Conservation (phyloP, 2,113 vertebrate species). For the Choloepus hoffmanni region DNA sequence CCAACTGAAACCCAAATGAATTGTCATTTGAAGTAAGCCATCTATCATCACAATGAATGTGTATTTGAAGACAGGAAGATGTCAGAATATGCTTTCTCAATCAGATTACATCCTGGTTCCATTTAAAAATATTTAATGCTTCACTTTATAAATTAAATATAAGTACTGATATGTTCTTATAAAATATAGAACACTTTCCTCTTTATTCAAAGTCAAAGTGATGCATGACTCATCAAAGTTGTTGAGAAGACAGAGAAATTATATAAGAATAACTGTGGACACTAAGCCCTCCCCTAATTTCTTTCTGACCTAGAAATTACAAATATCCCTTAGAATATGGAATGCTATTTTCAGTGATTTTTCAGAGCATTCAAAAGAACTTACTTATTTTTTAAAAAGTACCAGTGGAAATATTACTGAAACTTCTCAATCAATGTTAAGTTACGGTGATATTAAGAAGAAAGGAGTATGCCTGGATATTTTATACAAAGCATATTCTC, state of each 20-base stretch:
- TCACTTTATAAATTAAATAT: slow-evolving; percentile 61
- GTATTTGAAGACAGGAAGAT: slow-evolving; percentile 11
- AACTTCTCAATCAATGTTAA: background rate
- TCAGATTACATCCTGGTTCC: background rate
- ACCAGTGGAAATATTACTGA: background rate
- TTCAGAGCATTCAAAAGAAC: background rate
- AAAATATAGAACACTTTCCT: slow-evolving; percentile 6
- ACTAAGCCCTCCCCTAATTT: background rate
- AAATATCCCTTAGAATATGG: background rate
- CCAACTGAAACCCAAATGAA: slow-evolving; percentile 2
- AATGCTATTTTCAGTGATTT: background rate
- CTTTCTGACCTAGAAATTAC: slow-evolving; percentile 42
- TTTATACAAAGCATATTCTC: background rate
- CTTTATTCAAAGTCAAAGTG: slow-evolving; percentile 27
- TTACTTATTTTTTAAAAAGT: background rate
- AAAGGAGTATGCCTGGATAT: background rate
- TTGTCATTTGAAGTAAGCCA: slow-evolving; percentile 31
- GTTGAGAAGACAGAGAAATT: background rate
- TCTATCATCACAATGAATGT: background rate
- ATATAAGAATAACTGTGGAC: background rate
- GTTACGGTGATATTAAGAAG: background rate
- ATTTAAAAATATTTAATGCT: slow-evolving; percentile 46
- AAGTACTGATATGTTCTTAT: background rate
- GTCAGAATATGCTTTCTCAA: slow-evolving; percentile 4
- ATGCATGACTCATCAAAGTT: slow-evolving; percentile 10